Conservation (phyloP, 1,140 invertebrate species). For the Muscidifurax raptorellus region DNA sequence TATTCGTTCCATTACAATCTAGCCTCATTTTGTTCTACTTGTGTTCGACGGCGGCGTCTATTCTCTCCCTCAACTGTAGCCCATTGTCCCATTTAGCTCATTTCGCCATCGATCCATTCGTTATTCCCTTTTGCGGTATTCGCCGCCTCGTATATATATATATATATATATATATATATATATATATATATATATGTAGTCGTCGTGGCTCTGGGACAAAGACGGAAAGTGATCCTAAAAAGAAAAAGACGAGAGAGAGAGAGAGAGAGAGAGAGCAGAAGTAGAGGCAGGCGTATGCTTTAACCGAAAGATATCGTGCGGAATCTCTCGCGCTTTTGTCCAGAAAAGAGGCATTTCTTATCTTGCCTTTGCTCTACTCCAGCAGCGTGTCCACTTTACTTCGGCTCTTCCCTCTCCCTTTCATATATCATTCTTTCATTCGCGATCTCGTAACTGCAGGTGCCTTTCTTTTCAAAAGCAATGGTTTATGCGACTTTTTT, state of each 20-base stretch:
- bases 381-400: conserved; percentile 11
- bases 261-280: too few species aligned
- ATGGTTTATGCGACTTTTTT: neutral
- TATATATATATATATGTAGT: neutral
- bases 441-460: neutral
- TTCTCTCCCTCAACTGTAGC: conserved; percentile 16
- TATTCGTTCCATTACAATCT: conserved; percentile 7
- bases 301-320: conserved; percentile 31
- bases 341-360: conserved; percentile 37
- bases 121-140: conserved; percentile 19
- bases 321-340: conserved; percentile 45
- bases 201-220: conserved; percentile 6
- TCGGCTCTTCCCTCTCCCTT: neutral
- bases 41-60: conserved; percentile 17
- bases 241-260: neutral
- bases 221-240: conserved; percentile 15
- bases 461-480: neutral
- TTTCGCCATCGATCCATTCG: conserved; percentile 53
- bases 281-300: conserved; percentile 16
- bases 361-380: neutral
- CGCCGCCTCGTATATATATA: too few species aligned
- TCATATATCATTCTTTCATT: conserved; percentile 17
- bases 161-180: too few species aligned
- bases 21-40: conserved; percentile 34
- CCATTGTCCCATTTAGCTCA: conserved; percentile 44